Percentiles rank a stretch among this genome's conserved stretches.
phyloP scores from a whole-genome alignment of 2,888 invertebrate genomes.

The Agrotis puta region DNA sequence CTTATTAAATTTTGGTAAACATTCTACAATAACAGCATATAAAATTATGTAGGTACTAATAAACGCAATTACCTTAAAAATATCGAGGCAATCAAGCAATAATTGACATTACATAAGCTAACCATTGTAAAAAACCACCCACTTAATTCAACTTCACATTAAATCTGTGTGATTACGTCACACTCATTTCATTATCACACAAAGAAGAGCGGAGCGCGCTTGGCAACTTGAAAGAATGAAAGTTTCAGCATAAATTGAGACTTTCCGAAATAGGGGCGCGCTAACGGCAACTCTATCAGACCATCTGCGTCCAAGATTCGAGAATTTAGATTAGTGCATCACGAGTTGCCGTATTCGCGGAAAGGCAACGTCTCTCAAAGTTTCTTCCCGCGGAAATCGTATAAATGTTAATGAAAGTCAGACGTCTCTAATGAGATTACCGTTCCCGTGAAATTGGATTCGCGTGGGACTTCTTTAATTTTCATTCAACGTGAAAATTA shows the following conservation, averaged over 20 bases:
- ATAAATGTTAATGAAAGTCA: slow-evolving; percentile 90
- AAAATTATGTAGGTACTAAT: too few relatives aligned
- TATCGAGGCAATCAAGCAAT: slow-evolving; percentile 3
- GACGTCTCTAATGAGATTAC: slow-evolving; percentile 89
- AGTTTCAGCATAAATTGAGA: slow-evolving; percentile 82
- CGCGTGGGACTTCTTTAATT: slow-evolving; percentile 88
- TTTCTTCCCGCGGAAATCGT: slow-evolving; percentile 84
- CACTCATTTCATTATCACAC: slow-evolving; percentile 59
- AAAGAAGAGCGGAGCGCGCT: slow-evolving; percentile 61
- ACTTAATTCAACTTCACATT: slow-evolving; percentile 31
- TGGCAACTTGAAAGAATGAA: slow-evolving; percentile 67
- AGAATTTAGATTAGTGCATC: slow-evolving; percentile 87
- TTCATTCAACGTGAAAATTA: slow-evolving; percentile 88
- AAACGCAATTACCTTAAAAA: neutral
- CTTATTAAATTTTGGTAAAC: neutral
- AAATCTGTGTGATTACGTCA: slow-evolving; percentile 49
- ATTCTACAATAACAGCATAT: neutral
- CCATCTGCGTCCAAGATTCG: slow-evolving; percentile 81
- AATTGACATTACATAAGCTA: slow-evolving; percentile 4
- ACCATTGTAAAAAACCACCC: slow-evolving; percentile 18
- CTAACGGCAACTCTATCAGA: slow-evolving; percentile 78
- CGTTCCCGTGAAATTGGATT: slow-evolving; percentile 88
- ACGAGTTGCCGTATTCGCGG: slow-evolving; percentile 71
- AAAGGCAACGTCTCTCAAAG: slow-evolving; percentile 77
- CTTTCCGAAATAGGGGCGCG: slow-evolving; percentile 73